These are phyloP conservation scores for Falco novaeseelandiae DNA, from an alignment of 2,797 vertebrate species.

Conservation along the genomic window DNA sequence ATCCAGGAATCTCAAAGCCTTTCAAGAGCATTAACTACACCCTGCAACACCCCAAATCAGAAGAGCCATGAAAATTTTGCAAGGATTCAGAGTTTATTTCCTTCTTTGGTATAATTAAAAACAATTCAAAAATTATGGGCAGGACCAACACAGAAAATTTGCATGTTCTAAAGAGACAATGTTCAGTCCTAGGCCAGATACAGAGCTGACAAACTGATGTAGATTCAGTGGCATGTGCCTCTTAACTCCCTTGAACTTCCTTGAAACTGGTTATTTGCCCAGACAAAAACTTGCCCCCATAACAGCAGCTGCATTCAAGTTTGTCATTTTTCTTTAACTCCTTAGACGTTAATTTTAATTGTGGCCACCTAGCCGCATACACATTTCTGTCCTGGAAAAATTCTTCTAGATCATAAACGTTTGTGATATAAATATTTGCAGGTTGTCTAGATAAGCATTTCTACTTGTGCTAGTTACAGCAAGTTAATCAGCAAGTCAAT, in stretches of 20 bases:
- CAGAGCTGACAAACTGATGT: background rate
- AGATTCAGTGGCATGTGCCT: background rate
- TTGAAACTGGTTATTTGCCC: background rate
- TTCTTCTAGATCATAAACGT: background rate
- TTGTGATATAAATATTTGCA: background rate
- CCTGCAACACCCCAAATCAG: constrained; percentile 70
- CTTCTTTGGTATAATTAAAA: constrained; percentile 57
- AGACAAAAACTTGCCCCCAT: background rate
- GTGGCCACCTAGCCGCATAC: background rate
- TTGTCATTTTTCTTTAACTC: background rate
- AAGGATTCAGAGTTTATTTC: constrained; percentile 33
- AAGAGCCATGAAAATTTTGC: constrained; percentile 55
- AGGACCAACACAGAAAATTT: background rate
- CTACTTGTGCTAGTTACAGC: background rate
- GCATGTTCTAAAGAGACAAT: background rate
- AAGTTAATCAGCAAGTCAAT: background rate
- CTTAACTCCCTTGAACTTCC: background rate
- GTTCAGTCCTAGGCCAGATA: background rate
- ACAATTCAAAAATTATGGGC: constrained; percentile 25
- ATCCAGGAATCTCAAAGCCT: constrained; percentile 64
- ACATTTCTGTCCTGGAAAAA: background rate
- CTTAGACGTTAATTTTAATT: background rate
- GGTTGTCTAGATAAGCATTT: background rate
- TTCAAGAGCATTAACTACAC: constrained; percentile 67
- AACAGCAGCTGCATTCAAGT: background rate